These are phyloP conservation scores for Nasonia vitripennis DNA, from an alignment of 1,140 invertebrate genomes.

Conservation along the genomic window DNA sequence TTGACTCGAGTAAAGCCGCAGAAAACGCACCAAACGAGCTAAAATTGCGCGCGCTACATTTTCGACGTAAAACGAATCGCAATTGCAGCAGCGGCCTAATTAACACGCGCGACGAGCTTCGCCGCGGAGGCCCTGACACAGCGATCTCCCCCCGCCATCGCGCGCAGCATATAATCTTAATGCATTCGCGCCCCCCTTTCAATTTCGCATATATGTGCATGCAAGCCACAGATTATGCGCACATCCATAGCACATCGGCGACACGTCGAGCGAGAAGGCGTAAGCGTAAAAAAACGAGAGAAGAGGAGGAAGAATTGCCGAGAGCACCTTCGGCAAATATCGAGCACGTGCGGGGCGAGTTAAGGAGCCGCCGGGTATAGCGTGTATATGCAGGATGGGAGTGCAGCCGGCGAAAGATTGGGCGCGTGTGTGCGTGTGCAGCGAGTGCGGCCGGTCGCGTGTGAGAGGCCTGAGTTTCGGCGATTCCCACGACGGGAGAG, in stretches of 20 bases:
- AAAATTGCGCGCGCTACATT: no score
- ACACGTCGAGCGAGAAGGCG: not conserved
- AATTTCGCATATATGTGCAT: not conserved
- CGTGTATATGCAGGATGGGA: conserved; percentile 17
- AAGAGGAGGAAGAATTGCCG: not conserved
- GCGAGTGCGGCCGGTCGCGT: conserved; percentile 27
- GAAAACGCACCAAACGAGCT: no score
- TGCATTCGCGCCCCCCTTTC: not conserved
- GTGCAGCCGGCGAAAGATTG: conserved; percentile 18
- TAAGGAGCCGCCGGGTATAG: not conserved
- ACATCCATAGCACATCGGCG: no score
- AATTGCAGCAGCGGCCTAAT: no score
- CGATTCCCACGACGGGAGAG: conserved; percentile 48
- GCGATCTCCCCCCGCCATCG: no score
- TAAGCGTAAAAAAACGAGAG: not conserved
- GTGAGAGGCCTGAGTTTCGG: conserved; percentile 53
- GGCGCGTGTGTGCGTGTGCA: not conserved
- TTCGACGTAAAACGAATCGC: no score
- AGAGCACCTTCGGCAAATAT: not conserved
- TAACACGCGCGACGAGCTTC: no score
- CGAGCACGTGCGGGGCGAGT: not conserved
- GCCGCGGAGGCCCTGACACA: no score
- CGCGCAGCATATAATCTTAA: not conserved
- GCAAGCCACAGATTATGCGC: no score
- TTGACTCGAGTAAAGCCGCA: no score